Evolutionary conservation across 2,113 vertebrate species (phyloP), one percentile per base, ranked within the genome.

Genomic region (Forbesichthys agassizii): DNA sequence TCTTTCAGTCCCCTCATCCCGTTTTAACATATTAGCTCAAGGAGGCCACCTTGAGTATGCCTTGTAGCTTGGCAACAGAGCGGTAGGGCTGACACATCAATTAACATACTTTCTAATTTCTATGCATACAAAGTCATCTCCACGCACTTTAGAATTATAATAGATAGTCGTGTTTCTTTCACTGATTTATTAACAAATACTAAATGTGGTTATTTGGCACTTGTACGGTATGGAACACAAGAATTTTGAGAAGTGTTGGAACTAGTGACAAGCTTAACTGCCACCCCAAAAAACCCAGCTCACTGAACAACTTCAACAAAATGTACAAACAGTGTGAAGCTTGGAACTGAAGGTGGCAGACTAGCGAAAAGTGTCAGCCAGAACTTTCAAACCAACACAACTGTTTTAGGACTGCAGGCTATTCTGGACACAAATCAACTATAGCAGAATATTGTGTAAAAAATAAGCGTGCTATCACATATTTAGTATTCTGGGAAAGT

Each of bases 1-100:
- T 66, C 65, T 60, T 60, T 46, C 20, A 13, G n/a, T 60, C 33
- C 18, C 65, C 61, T 70, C 54, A 42, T 58, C 42, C 27, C 18
- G 54, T 48, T 36, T 11, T 51, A 80, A 66, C 59, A 27, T 48
- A 66, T 67, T 16, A 64, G 83, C 84, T 85, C 75, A 63, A 83
- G 74, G 73, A 86, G 83, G 79, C 82, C 85, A 87, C 79, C 75
- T 84, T 82, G 82, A 88, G 82, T 74, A 56, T 11, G 61, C 10
- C 71, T 57, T 3, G 61, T 75, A 71, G 54, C 82, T 67, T 80
- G 73, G 83, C 74, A 87, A 86, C 81, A 36, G 64, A n/a, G 9
- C 48, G 13, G 33, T 4, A 55, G 46, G 60, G 16, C 33, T 1
- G 11, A 9, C 14, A 53, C 11, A 57, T 51, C 2, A 18, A 61